Base-by-base conservation (phyloP, 2,888 invertebrate genomes). In the Flabesymbios commensalis region DNA sequence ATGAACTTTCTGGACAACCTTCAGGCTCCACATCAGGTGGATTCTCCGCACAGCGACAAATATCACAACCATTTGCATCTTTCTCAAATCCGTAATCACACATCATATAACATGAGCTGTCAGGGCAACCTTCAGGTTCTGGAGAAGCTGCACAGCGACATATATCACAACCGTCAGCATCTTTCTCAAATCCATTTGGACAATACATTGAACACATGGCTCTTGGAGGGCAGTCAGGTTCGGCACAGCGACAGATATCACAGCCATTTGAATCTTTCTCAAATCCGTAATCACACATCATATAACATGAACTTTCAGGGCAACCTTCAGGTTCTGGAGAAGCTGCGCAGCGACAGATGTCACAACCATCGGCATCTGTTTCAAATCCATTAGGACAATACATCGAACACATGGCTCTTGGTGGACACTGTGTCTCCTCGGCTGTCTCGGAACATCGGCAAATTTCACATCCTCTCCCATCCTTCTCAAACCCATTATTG, bases 1-100 rank as follows among this genome's bases (percentile, higher is more conserved):
- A 61, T 33, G 29, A 19, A 17, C 47, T 26, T 3, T 41, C 29
- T 14, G 31, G 19, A 32, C 57, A 51, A 3, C 2, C 24, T 14
- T 31, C 26, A n/a, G 24, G 26, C 17, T 28, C 39, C 3, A 17
- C 24, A n/a, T 45, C 58, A 4, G 51, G 49, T 14, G 59, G 42
- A 29, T 64, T 61, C 39, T 36, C n/a, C 4, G 29, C n/a, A 36
- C 64, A 63, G 17, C 19, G 36, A 41, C 63, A 63, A 7, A 52
- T 43, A 3, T 48, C 56, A 36, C 63, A 63, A 3, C 60, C 63
- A 29, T 49, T 36, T 14, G n/a, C 56, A 47, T 57, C 57, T 19
- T 36, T 36, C 60, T 62, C 36, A 58, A 28, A 59, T 14, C 65
- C 65, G 26, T 32, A 24, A 36, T 31, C 47, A 33, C 65, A 65